A percentile compares a stretch with the other conserved stretches of the same genome.
Evolutionary conservation across 2,888 invertebrate genomes (phyloP).

Genomic region (Morpho helenor): DNA sequence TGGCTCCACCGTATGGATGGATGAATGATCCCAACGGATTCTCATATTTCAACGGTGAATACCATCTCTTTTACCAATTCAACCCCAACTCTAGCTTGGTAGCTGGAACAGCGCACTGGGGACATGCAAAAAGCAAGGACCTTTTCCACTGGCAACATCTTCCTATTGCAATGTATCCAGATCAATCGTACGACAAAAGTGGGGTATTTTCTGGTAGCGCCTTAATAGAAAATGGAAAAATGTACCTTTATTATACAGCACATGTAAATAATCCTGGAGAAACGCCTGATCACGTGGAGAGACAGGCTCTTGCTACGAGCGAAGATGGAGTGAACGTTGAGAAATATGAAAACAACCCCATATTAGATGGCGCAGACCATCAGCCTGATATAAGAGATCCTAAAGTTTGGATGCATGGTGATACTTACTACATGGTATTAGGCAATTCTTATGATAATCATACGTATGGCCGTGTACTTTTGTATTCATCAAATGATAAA

Average conservation of each 20-base stretch:
- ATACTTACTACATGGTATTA: conserved; percentile 61
- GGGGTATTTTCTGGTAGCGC: conserved; percentile 75
- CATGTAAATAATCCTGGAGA: conserved; percentile 45
- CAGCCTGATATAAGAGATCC: conserved; percentile 70
- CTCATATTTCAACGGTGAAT: conserved; percentile 49
- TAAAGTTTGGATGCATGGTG: conserved; percentile 63
- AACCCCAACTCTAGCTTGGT: conserved; percentile 55
- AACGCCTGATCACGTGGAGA: conserved; percentile 45
- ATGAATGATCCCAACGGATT: conserved; percentile 80
- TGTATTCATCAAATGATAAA: conserved; percentile 57
- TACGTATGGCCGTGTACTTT: conserved; percentile 44
- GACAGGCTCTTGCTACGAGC: conserved; percentile 53
- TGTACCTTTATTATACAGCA: conserved; percentile 63
- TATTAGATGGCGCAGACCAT: conserved; percentile 43
- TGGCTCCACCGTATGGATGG: conserved; percentile 63
- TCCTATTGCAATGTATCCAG: conserved; percentile 67
- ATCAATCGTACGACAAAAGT: conserved; percentile 48
- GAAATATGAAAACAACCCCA: conserved; percentile 55
- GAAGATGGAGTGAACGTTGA: conserved; percentile 50
- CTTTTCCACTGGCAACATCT: conserved; percentile 67
- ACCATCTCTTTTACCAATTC: conserved; percentile 73
- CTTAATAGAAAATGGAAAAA: conserved; percentile 47
- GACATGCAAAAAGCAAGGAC: conserved; percentile 66
- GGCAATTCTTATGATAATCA: conserved; percentile 50
- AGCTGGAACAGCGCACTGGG: conserved; percentile 69